Evolutionary conservation across 2,888 invertebrate genomes (phyloP), one percentile per base, ranked within the genome.

Genomic region (Anoplius nigerrimus): DNA sequence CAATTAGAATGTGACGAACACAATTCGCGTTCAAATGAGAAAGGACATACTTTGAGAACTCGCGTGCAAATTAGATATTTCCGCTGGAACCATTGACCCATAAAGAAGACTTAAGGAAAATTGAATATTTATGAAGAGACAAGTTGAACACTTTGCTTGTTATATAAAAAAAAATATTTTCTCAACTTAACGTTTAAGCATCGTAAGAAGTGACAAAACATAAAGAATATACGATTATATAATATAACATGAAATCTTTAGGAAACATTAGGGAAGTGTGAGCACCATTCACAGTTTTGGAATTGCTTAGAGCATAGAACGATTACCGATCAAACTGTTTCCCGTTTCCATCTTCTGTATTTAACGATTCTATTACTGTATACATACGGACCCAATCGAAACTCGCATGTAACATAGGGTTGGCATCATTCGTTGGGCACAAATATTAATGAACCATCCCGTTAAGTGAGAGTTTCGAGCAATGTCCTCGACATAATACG

Each of bases 121-220:
- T 66, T 70, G 71, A 66, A 76, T 77, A 79, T 78, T 77, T 79
- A 80, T 75, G 81, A 70, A 76, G 66, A 70, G 72, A 78, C 73
- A 74, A 78, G 77, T 79, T 74, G 72, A 79, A 83, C 73, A 80
- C 75, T 82, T 81, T 83, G 82, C 82, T 84, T 84, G 81, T 85
- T 82, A 86, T 83, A 81, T 82, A 80, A 79, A 80, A 80, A 82
- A 82, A 82, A 80, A 86, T 88, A 88, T 88, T 88, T 88, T 88
- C 88, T 87, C 88, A 87, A 84, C 83, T 78, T 88, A 86, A 87
- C 76, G 74, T 84, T 78, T 88, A 88, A 87, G 85, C 83, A 82
- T 84, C 75, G 73, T 79, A 81, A 81, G 74, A 75, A 77, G 76
- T 71, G 74, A 80, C 63, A 78, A 78, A 82, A 75, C 64, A 66